phyloP scores from a whole-genome alignment of 2,888 invertebrate genomes.

The Tetragonula carbonaria region DNA sequence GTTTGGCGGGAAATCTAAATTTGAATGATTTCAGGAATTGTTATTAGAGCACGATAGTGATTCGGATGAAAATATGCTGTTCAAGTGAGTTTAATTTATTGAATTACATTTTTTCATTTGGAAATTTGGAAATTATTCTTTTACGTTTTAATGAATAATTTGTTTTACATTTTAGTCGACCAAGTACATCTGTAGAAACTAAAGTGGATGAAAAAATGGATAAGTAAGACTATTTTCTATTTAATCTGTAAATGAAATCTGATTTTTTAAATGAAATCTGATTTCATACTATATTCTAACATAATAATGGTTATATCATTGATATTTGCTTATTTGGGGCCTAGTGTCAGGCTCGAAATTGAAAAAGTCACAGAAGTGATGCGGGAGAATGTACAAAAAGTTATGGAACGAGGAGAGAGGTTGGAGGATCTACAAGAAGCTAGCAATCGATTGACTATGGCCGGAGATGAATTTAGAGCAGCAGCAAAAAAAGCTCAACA shows the following conservation, averaged over 20 bases:
- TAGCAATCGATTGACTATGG: conserved; percentile 79
- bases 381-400: conserved; percentile 82
- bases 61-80: conserved; percentile 79
- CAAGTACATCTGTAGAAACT: conserved; percentile 68
- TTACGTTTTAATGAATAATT: not conserved
- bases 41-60: conserved; percentile 82
- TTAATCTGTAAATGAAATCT: not conserved
- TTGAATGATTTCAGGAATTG: conserved; percentile 72
- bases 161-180: conserved; percentile 68
- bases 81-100: conserved; percentile 71
- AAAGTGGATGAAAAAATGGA: conserved; percentile 72
- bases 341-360: conserved; percentile 81
- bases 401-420: conserved; percentile 82
- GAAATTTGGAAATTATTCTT: not conserved
- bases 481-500: conserved; percentile 79
- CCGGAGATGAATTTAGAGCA: conserved; percentile 80
- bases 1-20: conserved; percentile 52
- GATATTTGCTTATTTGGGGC: conserved; percentile 20
- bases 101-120: not conserved
- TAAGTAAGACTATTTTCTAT: conserved; percentile 61
- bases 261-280: not conserved
- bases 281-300: not conserved
- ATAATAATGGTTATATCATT: not conserved
- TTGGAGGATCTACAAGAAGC: conserved; percentile 81
- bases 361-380: conserved; percentile 82